These are phyloP conservation scores for Epicampocera succincta DNA, from an alignment of 2,888 invertebrate species.

Conservation along the genomic window DNA sequence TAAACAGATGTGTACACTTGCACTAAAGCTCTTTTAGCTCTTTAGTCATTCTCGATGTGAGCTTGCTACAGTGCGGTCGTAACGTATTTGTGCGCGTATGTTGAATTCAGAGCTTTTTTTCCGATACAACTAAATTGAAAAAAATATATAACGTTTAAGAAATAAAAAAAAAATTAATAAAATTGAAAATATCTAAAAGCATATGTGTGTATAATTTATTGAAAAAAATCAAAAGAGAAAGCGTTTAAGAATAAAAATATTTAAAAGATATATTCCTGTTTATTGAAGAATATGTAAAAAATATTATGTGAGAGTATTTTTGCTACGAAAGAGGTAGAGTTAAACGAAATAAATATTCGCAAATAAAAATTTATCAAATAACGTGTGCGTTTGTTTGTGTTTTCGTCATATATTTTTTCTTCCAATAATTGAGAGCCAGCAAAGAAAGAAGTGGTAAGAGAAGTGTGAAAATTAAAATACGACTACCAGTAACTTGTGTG, in stretches of 20 bases:
- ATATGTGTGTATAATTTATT: constrained; percentile 19
- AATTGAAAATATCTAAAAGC: constrained; percentile 15
- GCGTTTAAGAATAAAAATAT: constrained; percentile 20
- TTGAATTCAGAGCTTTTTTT: constrained; percentile 11
- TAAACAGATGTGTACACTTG: constrained; percentile 71
- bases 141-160: constrained; percentile 52
- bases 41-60: constrained; percentile 74
- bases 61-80: constrained; percentile 72
- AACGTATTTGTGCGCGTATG: constrained; percentile 40
- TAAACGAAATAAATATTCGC: constrained; percentile 43
- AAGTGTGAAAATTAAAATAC: constrained; percentile 65
- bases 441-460: constrained; percentile 48
- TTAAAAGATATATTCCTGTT: constrained; percentile 44
- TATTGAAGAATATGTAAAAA: constrained; percentile 55
- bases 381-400: constrained; percentile 36
- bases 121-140: constrained; percentile 32
- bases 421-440: constrained; percentile 48
- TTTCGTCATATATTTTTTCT: constrained; percentile 38
- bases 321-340: constrained; percentile 36
- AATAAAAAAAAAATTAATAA: constrained; percentile 23
- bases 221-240: constrained; percentile 16
- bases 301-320: constrained; percentile 39
- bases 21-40: constrained; percentile 70
- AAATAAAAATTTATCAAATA: constrained; percentile 40
- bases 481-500: constrained; percentile 62